Percentiles rank a stretch among this genome's conserved stretches.
Conservation (phyloP, 2,113 vertebrate species). For the Cyanistes caeruleus region DNA sequence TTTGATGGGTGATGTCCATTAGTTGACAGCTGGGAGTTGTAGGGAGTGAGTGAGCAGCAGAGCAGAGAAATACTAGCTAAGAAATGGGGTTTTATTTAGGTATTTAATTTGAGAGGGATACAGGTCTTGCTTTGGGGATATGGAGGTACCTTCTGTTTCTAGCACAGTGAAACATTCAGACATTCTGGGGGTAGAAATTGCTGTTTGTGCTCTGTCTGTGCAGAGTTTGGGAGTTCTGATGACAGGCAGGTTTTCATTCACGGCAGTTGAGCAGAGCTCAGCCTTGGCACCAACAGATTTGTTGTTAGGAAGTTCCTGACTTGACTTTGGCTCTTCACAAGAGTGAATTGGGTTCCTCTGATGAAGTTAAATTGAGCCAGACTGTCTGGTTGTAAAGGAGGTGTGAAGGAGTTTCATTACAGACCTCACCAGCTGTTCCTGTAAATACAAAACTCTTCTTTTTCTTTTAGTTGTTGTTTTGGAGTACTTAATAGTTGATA, state of each 20-base stretch:
- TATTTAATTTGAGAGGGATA: neutral
- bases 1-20: neutral
- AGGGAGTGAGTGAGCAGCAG: neutral
- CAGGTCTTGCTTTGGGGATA: neutral
- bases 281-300: neutral
- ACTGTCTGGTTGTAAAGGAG: neutral
- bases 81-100: neutral
- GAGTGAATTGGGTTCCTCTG: neutral
- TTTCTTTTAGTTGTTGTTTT: neutral
- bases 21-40: neutral
- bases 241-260: neutral
- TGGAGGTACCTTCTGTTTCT: fast-evolving
- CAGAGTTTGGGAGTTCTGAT: neutral
- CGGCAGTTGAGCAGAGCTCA: neutral
- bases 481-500: neutral
- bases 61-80: neutral
- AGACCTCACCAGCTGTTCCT: neutral
- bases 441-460: neutral
- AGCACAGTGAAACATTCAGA: neutral
- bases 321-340: neutral
- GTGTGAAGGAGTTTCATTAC: neutral
- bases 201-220: neutral
- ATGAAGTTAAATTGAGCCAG: neutral
- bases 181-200: fast-evolving
- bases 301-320: neutral